These are phyloP conservation scores for Tinea pellionella DNA, from an alignment of 2,888 invertebrate species.

Conservation along the genomic window DNA sequence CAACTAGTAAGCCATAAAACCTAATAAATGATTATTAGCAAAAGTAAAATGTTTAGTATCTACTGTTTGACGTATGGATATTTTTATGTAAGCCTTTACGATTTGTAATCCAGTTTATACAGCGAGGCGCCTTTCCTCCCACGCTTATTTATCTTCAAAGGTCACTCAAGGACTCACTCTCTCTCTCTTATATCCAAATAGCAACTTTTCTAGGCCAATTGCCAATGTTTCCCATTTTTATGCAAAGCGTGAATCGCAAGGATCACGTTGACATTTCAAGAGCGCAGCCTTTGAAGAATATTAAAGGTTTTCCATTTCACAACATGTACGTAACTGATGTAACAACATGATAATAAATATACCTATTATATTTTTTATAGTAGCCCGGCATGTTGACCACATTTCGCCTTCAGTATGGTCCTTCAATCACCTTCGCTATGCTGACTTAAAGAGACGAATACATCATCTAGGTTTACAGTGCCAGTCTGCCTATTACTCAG, in stretches of 20 bases:
- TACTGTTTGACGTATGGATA: not conserved
- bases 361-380: too few relatives aligned
- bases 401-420: too few relatives aligned
- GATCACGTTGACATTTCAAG: conserved; percentile 3
- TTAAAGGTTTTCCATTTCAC: not conserved
- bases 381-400: too few relatives aligned
- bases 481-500: too few relatives aligned
- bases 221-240: conserved; percentile 12
- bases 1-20: not conserved
- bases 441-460: too few relatives aligned
- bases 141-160: conserved; percentile 29
- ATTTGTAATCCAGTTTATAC: conserved; percentile 33
- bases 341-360: not conserved
- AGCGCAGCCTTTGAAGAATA: not conserved
- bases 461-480: too few relatives aligned
- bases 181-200: conserved; percentile 9
- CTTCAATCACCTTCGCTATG: too few relatives aligned
- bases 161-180: conserved; percentile 34
- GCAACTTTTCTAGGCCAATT: conserved; percentile 13
- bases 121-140: conserved; percentile 33
- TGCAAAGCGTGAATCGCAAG: conserved; percentile 1
- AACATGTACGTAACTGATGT: not conserved
- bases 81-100: conserved; percentile 29
- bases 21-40: conserved; percentile 1
- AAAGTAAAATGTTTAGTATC: not conserved